These are phyloP conservation scores for Drosophila serrata DNA, from an alignment of 1,140 invertebrate genomes.

Conservation along the genomic window DNA sequence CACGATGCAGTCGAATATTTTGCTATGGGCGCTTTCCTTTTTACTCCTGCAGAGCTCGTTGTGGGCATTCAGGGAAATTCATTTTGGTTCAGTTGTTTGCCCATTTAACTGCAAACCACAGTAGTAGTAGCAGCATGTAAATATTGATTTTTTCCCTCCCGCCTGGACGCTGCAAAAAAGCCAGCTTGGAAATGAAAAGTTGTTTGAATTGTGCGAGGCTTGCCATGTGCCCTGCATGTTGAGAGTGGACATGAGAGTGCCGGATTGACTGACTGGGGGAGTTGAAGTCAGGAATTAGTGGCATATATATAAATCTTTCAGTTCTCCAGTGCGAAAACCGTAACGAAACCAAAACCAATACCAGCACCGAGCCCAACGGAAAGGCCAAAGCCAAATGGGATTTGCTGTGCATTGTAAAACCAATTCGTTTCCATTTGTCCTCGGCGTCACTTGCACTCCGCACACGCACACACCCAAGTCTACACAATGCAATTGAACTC, in stretches of 20 bases:
- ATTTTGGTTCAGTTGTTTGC: conserved; percentile 57
- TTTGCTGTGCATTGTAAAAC: conserved; percentile 66
- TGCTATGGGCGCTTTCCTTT: conserved; percentile 18
- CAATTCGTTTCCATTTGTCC: conserved; percentile 73
- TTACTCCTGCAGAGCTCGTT: conserved; percentile 4
- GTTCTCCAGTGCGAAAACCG: conserved; percentile 26
- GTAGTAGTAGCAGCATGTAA: conserved; percentile 40
- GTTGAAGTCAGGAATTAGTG: conserved; percentile 46
- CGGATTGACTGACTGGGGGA: conserved; percentile 14
- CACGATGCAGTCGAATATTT: conserved; percentile 50
- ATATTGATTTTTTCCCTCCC: conserved; percentile 68
- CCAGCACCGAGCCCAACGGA: background rate
- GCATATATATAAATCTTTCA: conserved; percentile 32
- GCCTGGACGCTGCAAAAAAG: conserved; percentile 25
- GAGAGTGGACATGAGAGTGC: conserved; percentile 25
- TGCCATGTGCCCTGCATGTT: conserved; percentile 1
- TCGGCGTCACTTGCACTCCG: conserved; percentile 48
- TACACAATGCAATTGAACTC: conserved; percentile 56
- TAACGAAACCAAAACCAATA: conserved; percentile 31
- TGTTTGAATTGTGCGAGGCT: conserved; percentile 36
- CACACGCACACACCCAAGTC: background rate
- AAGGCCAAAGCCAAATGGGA: conserved; percentile 48
- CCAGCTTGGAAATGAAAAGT: conserved; percentile 34
- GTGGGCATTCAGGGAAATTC: conserved; percentile 24
- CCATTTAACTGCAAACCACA: conserved; percentile 66